Evolutionary conservation across 2,888 invertebrate genomes (phyloP).

Genomic region (Polydrusus pterygomalis): DNA sequence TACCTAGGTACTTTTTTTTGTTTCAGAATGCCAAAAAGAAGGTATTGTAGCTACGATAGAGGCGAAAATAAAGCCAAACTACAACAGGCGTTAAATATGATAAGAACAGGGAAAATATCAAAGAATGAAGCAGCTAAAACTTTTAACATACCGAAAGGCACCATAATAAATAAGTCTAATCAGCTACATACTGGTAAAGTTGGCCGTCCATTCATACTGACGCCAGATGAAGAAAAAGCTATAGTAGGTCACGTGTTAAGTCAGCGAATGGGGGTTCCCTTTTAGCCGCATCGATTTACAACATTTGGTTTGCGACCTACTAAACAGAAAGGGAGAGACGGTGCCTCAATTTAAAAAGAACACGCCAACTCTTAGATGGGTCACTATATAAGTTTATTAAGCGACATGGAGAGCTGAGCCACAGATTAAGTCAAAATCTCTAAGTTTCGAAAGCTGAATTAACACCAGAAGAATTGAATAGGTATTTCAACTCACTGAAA

Average conservation of each 20-base stretch:
- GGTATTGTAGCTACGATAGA: neutral
- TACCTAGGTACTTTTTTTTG: neutral
- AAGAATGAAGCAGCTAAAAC: constrained; percentile 8
- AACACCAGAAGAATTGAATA: neutral
- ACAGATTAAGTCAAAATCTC: constrained; percentile 9
- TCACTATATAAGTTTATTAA: constrained; percentile 17
- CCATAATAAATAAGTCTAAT: too few relatives aligned
- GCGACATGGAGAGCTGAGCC: neutral
- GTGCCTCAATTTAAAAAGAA: neutral
- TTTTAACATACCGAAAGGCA: too few relatives aligned
- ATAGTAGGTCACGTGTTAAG: constrained; percentile 1
- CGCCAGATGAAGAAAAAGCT: too few relatives aligned
- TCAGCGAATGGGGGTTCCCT: constrained; percentile 21
- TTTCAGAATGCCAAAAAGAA: neutral
- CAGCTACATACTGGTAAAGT: too few relatives aligned
- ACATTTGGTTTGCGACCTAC: constrained; percentile 15
- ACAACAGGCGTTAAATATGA: neutral
- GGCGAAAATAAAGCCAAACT: neutral
- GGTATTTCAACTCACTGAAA: neutral
- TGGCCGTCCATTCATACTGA: too few relatives aligned
- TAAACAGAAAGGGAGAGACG: constrained; percentile 1
- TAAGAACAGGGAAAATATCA: constrained; percentile 4
- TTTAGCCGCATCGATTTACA: constrained; percentile 11
- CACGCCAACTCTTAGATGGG: neutral
- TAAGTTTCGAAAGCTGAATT: neutral